phyloP scores from a whole-genome alignment of 2,797 vertebrate species.

The Sebastes baramenuke region DNA sequence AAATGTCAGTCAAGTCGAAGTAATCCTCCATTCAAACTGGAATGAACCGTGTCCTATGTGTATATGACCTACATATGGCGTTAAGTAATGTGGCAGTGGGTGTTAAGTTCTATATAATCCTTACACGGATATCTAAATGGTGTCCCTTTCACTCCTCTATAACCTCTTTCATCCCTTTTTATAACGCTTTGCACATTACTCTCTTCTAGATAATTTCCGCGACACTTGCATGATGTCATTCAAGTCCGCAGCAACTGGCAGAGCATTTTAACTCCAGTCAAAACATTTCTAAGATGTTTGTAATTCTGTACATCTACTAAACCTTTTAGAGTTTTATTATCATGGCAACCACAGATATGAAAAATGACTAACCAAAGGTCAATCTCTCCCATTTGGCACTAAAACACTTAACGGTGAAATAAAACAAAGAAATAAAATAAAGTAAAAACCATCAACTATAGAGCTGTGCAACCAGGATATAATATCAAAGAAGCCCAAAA shows the following conservation, averaged over 20 bases:
- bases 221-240: background rate
- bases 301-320: too few species aligned
- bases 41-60: background rate
- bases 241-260: background rate
- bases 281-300: too few species aligned
- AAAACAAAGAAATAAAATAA: background rate
- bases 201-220: background rate
- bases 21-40: conserved; percentile 1
- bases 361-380: background rate
- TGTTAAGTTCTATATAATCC: conserved; percentile 23
- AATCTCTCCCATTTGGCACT: background rate
- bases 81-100: background rate
- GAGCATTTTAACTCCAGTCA: too few species aligned
- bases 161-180: background rate
- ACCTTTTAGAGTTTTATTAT: background rate
- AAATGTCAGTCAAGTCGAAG: conserved; percentile 1
- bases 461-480: background rate
- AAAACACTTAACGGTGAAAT: background rate
- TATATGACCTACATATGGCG: conserved; percentile 18
- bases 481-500: background rate
- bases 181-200: background rate
- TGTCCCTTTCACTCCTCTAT: background rate
- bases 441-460: background rate
- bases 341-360: background rate
- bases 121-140: conserved; percentile 8